phyloP scores from a whole-genome alignment of 1,140 invertebrate genomes.

The Drosophila ohnishii region DNA sequence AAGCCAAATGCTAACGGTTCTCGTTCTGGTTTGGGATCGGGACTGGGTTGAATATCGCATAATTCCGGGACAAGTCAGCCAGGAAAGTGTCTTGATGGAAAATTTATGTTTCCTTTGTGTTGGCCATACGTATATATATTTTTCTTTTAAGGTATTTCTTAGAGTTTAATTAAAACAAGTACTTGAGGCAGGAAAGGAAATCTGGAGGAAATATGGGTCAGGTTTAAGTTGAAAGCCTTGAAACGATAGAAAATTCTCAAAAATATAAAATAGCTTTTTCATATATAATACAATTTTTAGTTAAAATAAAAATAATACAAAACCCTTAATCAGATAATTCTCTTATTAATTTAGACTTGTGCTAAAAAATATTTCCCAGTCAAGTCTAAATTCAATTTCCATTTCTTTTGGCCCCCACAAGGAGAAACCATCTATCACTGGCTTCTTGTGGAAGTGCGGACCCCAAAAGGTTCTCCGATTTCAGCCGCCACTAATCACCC shows the following conservation, averaged over 20 bases:
- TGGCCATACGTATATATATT: slow-evolving; percentile 3
- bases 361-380: slow-evolving; percentile 20
- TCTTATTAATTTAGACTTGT: neutral
- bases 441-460: slow-evolving; percentile 14
- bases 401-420: slow-evolving; percentile 25
- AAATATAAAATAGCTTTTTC: too few relatives aligned
- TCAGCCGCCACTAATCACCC: slow-evolving; percentile 53
- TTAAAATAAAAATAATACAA: too few relatives aligned
- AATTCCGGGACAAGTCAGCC: slow-evolving; percentile 38
- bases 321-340: neutral
- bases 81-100: slow-evolving; percentile 69
- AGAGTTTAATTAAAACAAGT: slow-evolving; percentile 68
- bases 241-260: neutral
- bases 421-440: slow-evolving; percentile 17
- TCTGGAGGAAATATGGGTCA: slow-evolving; percentile 24
- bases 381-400: slow-evolving; percentile 33
- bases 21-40: slow-evolving; percentile 15
- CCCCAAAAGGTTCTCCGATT: slow-evolving; percentile 48
- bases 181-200: neutral
- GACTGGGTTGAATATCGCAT: slow-evolving; percentile 8
- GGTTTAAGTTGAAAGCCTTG: slow-evolving; percentile 18
- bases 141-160: slow-evolving; percentile 13
- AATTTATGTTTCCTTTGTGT: slow-evolving; percentile 79
- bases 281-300: too few relatives aligned
- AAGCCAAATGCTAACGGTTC: slow-evolving; percentile 69